Evolutionary conservation across 1,140 invertebrate genomes (phyloP).

Genomic region (Lepidurus packardi): DNA sequence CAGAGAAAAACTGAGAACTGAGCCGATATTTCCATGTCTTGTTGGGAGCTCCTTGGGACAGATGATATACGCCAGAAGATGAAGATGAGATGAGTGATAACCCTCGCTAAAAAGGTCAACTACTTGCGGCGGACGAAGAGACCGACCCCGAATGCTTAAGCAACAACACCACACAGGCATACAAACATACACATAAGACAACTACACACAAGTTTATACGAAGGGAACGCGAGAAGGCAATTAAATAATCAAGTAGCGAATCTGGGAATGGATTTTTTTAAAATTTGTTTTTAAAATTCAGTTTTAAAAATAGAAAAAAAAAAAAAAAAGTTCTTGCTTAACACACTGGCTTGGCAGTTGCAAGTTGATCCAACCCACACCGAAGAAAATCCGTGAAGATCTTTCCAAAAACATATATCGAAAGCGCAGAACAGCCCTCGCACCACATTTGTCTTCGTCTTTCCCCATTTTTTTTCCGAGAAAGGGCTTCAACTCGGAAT

Average conservation of each 20-base stretch:
- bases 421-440: conserved; percentile 17
- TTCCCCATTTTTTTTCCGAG: not conserved
- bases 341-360: not conserved
- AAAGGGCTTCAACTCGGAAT: not conserved
- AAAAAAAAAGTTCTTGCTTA: not conserved
- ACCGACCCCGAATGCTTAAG: not conserved
- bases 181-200: not conserved
- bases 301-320: not conserved
- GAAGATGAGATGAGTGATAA: conserved; percentile 19
- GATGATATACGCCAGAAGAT: conserved; percentile 18
- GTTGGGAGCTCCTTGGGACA: conserved; percentile 20
- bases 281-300: not conserved
- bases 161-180: not conserved
- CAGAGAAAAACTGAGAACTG: not conserved
- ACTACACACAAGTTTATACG: not conserved
- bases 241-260: not conserved
- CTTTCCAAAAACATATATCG: conserved; percentile 15
- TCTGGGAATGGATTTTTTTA: not conserved
- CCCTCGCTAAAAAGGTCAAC: conserved; percentile 8
- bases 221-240: conserved; percentile 1
- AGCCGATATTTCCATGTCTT: conserved; percentile 18
- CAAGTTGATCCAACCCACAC: not conserved
- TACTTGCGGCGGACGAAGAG: not conserved
- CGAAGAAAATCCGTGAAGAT: conserved; percentile 5
- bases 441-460: conserved; percentile 21